Evolutionary conservation across 1,140 invertebrate genomes (phyloP).

Genomic region (Eriocheir sinensis): DNA sequence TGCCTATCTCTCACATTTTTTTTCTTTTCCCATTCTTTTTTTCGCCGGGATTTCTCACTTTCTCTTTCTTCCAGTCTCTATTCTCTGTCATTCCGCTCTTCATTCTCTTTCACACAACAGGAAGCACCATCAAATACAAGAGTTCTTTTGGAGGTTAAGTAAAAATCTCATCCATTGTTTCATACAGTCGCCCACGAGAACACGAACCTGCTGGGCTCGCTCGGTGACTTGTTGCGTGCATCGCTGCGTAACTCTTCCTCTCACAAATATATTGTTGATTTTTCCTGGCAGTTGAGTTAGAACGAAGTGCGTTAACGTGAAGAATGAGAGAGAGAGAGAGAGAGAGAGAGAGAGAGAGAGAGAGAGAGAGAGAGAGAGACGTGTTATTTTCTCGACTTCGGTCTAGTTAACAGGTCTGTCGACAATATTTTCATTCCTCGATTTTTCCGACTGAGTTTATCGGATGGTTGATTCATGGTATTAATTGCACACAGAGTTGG

Average conservation of each 20-base stretch:
- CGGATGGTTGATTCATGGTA: not conserved
- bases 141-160: not conserved
- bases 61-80: too few relatives aligned
- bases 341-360: not conserved
- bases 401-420: not conserved
- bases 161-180: not conserved
- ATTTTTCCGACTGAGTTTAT: not conserved
- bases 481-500: not conserved
- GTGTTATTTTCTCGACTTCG: not conserved
- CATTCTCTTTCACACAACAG: not conserved
- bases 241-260: not conserved
- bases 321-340: not conserved
- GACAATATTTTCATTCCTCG: not conserved
- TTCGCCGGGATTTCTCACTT: too few relatives aligned
- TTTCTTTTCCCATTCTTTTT: too few relatives aligned
- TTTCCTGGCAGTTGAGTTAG: not conserved
- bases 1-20: too few relatives aligned
- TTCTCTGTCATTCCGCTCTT: conserved; percentile 5
- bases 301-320: not conserved
- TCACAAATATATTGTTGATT: not conserved
- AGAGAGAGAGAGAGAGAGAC: not conserved
- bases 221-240: not conserved
- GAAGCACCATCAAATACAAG: not conserved
- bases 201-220: not conserved
- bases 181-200: not conserved